These are phyloP conservation scores for Chamaea fasciata DNA, from an alignment of 2,113 vertebrate species.

Conservation along the genomic window DNA sequence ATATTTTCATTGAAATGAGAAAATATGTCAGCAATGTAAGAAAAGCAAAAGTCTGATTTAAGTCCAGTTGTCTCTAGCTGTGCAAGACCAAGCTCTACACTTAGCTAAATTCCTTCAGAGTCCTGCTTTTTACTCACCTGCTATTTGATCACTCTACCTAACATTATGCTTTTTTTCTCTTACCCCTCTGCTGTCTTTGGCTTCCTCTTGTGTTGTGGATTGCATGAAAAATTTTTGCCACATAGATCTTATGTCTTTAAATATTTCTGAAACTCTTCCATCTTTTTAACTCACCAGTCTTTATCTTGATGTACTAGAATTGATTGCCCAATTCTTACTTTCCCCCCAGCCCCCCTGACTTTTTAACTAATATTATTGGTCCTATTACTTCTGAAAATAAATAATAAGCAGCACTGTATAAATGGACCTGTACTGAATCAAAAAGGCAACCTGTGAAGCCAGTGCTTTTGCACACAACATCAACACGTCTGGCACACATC, in stretches of 20 bases:
- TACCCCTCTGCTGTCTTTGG: background rate
- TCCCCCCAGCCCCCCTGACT: fast-evolving
- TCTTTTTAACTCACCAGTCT: background rate
- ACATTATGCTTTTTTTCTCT: background rate
- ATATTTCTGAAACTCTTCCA: background rate
- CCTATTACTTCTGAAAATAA: background rate
- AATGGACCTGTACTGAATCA: background rate
- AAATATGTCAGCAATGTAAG: slow-evolving; percentile 1
- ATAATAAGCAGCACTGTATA: background rate
- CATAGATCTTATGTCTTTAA: background rate
- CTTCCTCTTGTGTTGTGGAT: background rate
- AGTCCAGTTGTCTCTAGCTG: background rate
- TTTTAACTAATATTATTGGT: background rate
- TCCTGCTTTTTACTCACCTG: background rate
- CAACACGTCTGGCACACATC: background rate
- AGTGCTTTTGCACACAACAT: background rate
- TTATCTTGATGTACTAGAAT: background rate
- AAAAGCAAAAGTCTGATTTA: slow-evolving; percentile 8
- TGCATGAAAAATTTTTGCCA: background rate
- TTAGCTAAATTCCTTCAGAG: background rate
- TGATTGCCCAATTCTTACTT: background rate
- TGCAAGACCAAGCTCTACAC: background rate
- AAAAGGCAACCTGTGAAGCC: background rate
- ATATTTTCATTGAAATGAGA: slow-evolving; percentile 8
- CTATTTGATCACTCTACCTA: background rate